These are phyloP conservation scores for Penaeus vannamei DNA, from an alignment of 1,140 invertebrate genomes.

Conservation along the genomic window DNA sequence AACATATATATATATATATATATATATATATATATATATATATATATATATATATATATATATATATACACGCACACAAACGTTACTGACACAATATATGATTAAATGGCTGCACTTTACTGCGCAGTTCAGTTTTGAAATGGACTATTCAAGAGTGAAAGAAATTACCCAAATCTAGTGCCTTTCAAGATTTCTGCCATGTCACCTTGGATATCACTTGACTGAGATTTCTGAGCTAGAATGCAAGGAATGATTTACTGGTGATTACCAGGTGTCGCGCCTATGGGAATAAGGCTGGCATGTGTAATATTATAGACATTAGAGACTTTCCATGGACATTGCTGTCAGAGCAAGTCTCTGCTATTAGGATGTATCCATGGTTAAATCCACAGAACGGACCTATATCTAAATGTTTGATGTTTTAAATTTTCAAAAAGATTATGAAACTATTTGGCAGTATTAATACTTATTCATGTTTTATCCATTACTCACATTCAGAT, in stretches of 20 bases:
- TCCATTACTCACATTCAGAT: too few species aligned
- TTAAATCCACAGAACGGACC: neutral
- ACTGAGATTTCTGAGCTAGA: neutral
- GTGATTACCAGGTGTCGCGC: neutral
- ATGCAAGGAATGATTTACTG: neutral
- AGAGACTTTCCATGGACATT: neutral
- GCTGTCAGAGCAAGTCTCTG: neutral
- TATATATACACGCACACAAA: neutral
- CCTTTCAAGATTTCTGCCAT: too few species aligned
- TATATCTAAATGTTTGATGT: too few species aligned
- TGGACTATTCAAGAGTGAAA: neutral
- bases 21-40: slow-evolving; percentile 12
- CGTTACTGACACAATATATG: neutral
- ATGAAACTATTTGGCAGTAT: too few species aligned
- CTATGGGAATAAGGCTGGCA: slow-evolving; percentile 44
- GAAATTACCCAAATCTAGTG: too few species aligned
- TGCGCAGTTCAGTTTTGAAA: neutral
- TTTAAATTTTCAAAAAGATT: too few species aligned
- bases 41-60: neutral
- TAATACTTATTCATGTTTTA: too few species aligned
- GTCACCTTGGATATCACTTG: neutral
- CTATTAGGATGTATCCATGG: neutral
- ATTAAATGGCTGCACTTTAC: neutral
- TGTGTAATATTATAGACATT: slow-evolving; percentile 47
- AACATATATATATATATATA: slow-evolving; percentile 9